Evolutionary conservation across 37 sponge, comb jelly and placozoan species (phyloP).

Genomic region (Theonella swinhoei): DNA sequence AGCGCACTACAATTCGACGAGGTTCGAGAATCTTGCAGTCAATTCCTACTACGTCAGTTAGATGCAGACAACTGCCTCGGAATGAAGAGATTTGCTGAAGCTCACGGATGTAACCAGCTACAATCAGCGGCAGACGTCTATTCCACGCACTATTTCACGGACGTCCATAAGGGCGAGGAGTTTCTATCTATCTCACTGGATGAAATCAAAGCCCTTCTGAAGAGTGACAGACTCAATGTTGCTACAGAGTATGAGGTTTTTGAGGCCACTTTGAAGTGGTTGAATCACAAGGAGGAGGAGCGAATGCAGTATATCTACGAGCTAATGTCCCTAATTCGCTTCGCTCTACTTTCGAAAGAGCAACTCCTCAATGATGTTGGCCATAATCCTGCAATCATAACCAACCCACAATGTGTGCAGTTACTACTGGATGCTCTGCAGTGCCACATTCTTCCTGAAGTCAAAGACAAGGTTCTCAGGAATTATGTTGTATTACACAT

Average conservation of each 20-base stretch:
- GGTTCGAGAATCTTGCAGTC: conserved; percentile 43
- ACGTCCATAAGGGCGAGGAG: conserved; percentile 52
- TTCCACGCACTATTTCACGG: conserved; percentile 41
- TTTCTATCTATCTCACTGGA: conserved; percentile 25
- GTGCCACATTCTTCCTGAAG: conserved; percentile 20
- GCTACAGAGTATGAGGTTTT: conserved; percentile 47
- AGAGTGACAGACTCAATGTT: conserved; percentile 42
- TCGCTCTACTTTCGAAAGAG: conserved; percentile 36
- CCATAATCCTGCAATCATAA: neutral
- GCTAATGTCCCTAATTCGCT: conserved; percentile 29
- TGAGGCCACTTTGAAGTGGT: conserved; percentile 56
- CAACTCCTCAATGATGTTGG: conserved; percentile 29
- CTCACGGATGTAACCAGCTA: conserved; percentile 48
- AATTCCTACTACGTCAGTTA: conserved; percentile 44
- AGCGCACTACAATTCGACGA: conserved; percentile 58
- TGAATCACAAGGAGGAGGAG: conserved; percentile 19
- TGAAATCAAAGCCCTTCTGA: conserved; percentile 28
- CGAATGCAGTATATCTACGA: neutral
- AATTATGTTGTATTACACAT: too few species aligned
- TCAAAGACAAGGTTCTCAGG: neutral
- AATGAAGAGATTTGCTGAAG: conserved; percentile 59
- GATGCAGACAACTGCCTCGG: conserved; percentile 73
- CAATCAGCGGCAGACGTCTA: conserved; percentile 30
- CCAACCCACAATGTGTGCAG: conserved; percentile 29
- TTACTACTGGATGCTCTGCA: conserved; percentile 48